Evolutionary conservation across 2,113 vertebrate species (phyloP).

Genomic region (Caloenas nicobarica): DNA sequence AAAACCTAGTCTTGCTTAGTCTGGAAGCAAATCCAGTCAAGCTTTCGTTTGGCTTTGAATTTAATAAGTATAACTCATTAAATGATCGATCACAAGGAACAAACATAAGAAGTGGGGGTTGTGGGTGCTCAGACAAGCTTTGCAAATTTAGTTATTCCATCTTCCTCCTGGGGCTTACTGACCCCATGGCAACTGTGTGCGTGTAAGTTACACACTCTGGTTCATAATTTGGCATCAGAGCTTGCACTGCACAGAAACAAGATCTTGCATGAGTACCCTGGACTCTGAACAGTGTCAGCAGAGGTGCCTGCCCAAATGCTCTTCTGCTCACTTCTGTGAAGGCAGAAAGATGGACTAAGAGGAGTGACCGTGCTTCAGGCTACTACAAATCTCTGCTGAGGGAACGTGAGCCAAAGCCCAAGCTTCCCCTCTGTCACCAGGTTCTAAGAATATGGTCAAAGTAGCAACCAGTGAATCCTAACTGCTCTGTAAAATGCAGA

Average conservation of each 20-base stretch:
- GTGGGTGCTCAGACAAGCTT: not conserved
- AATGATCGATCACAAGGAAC: not conserved
- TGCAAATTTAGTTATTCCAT: not conserved
- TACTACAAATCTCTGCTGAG: not conserved
- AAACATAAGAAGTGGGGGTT: not conserved
- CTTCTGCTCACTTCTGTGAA: not conserved
- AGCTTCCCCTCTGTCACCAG: not conserved
- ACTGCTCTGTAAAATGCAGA: not conserved
- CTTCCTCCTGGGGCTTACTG: not conserved
- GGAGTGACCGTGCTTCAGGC: not conserved
- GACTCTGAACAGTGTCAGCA: not conserved
- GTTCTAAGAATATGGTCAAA: not conserved
- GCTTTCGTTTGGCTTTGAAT: not conserved
- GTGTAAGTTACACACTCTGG: not conserved
- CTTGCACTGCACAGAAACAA: not conserved
- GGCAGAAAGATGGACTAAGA: not conserved
- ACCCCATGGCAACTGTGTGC: accelerated
- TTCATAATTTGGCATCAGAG: not conserved
- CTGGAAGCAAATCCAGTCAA: not conserved
- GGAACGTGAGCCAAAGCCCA: not conserved
- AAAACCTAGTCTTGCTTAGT: not conserved
- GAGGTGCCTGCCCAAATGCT: not conserved
- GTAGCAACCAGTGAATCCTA: not conserved
- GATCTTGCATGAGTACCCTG: not conserved
- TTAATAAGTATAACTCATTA: not conserved